Base-by-base conservation (phyloP, 1,140 invertebrate genomes). In the Drosophila navojoa region DNA sequence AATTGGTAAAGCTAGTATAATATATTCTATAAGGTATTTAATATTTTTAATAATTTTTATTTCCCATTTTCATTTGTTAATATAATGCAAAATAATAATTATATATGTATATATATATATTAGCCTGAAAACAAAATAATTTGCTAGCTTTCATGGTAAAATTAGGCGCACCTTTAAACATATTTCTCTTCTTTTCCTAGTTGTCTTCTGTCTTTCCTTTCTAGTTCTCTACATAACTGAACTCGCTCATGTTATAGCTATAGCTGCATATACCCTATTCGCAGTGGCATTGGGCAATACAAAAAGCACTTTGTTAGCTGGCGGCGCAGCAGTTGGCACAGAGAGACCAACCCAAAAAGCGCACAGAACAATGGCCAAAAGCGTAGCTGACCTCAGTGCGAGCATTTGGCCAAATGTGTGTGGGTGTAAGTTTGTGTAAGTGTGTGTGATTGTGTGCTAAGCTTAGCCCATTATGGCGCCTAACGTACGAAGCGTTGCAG, bases 391-490 rank as follows among this genome's bases (percentile, higher is more conserved):
- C 78, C 82, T 75, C 81, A 78, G 53, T 77, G 60, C 44, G 54
- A 38, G 22, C 69, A 44, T 47, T 57, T 64, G 49, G 35, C 38
- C 15, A 13, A 59, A 25, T 44, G 38, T 44, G 44, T 74, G 42
- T 44, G 42, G 67, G 52, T 19, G 47, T 63, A 29, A n/a, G 40
- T 45, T 15, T 49, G 45, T 4, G 32, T 52, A 15, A 25, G 9
- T 19, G 19, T 76, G 63, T 73, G 67, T 58, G 69, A 54, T 57
- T 70, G 69, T 73, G 73, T 77, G 77, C 68, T 71, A 66, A 73
- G 68, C 76, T 76, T 84, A 74, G 57, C 66, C 82, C 79, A 87
- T 87, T 87, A 87, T 87, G 85, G 82, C 82, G 82, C 84, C 82
- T 84, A 77, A 73, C 79, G 73, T 79, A 82, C 76, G 70, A 74